Percentiles rank a stretch among this genome's conserved stretches.
These are phyloP conservation scores for Eupithecia inturbata DNA, from an alignment of 2,888 invertebrate species.

Conservation along the genomic window DNA sequence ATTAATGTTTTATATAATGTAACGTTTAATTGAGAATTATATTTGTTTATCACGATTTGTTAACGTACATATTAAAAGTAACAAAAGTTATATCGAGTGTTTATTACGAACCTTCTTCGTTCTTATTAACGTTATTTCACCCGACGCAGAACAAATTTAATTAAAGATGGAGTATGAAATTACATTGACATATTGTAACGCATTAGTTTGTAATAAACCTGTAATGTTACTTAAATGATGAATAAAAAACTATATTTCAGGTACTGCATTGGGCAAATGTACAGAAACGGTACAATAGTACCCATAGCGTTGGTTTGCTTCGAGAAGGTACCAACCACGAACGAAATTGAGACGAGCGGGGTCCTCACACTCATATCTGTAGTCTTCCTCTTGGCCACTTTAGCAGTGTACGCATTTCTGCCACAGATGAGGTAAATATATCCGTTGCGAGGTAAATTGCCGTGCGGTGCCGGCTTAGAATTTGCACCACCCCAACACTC, in stretches of 20 bases:
- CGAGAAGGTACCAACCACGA: conserved; percentile 88
- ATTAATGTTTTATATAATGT: neutral
- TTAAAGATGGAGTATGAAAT: neutral
- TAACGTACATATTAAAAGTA: too few relatives aligned
- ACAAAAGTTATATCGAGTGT: neutral
- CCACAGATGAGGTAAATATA: conserved; percentile 84
- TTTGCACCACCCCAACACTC: too few relatives aligned
- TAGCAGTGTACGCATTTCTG: conserved; percentile 84
- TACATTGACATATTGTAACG: neutral
- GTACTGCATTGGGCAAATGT: conserved; percentile 68
- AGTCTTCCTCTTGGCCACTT: conserved; percentile 84
- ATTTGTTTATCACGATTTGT: neutral
- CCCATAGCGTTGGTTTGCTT: conserved; percentile 81
- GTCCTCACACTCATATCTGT: conserved; percentile 81
- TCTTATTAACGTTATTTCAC: neutral
- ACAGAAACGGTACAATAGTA: conserved; percentile 54
- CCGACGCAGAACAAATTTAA: too few relatives aligned
- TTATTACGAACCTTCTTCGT: neutral
- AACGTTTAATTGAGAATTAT: neutral
- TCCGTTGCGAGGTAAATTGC: too few relatives aligned
- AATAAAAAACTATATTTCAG: too few relatives aligned
- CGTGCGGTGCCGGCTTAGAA: too few relatives aligned
- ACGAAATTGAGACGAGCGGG: conserved; percentile 69
- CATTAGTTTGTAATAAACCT: too few relatives aligned
- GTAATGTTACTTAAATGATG: too few relatives aligned